phyloP scores from a whole-genome alignment of 2,113 vertebrate genomes.

The human (Homo sapiens) region GRCh38 chr12:13964501-13965000 shows the following conservation, averaged over 20 bases:
- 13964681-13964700: not conserved
- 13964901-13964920: not conserved
- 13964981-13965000: accelerated
- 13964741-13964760: not conserved
- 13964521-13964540: not conserved
- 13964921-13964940: not conserved
- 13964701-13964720: not conserved
- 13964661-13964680: not conserved
- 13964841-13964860: too few species aligned
- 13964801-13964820: not conserved
- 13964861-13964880: not conserved
- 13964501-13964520: not conserved
- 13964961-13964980: not conserved
- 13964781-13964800: not conserved
- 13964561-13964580: not conserved
- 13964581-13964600: accelerated
- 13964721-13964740: not conserved
- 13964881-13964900: accelerated
- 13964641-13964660: not conserved
- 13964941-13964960: not conserved
- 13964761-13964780: accelerated
- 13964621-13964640: not conserved
- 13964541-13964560: not conserved
- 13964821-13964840: not conserved
- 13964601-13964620: not conserved